Base-by-base conservation (phyloP, 1,140 invertebrate species). In the silkworm (Bombyx mori) region DNA sequence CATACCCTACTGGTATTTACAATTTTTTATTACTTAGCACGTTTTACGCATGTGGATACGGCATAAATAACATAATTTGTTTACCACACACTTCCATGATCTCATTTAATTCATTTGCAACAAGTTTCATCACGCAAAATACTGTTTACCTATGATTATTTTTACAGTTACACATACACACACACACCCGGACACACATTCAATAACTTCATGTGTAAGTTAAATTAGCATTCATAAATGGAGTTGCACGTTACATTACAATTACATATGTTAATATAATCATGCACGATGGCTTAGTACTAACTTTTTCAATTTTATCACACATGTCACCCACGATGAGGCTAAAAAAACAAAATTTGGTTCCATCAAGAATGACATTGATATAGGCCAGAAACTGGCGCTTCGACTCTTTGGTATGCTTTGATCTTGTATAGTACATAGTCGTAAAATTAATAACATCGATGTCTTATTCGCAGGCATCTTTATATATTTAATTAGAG, bases 1-100 rank as follows among this genome's bases (percentile, higher is more conserved):
- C 79, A 79, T 60, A 85, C 83, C 63, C 65, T 86, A 71, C 79
- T 86, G 82, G 83, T 86, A 86, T 73, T 76, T 79, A 81, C 67
- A 46, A 66, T 77, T 79, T 18, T 78, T 56, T 80, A 52, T 68
- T 74, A 71, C 62, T 70, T 64, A 58, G 63, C 72, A 77, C 69
- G 68, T 62, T 42, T 59, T 56, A 52, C 65, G 75, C 75, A 79
- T 79, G 77, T 22, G 9, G 46, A 47, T 56, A 49, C 42, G 35
- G 45, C 52, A 54, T 48, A 35, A 35, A 10, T 42, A 42, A 6
- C 8, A 50, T 63, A 57, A 60, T 60, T 50, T 50, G 57, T 52
- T 63, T 56, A 62, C 59, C 63, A 45, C 53, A 51, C 45, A 44
- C 57, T 55, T 59, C 26, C 56, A 57, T 62, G 60, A 63, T 56